A percentile compares a stretch with the other conserved stretches of the same genome.
Conservation (phyloP, 2,797 vertebrate genomes). For the Cuculus canorus region DNA sequence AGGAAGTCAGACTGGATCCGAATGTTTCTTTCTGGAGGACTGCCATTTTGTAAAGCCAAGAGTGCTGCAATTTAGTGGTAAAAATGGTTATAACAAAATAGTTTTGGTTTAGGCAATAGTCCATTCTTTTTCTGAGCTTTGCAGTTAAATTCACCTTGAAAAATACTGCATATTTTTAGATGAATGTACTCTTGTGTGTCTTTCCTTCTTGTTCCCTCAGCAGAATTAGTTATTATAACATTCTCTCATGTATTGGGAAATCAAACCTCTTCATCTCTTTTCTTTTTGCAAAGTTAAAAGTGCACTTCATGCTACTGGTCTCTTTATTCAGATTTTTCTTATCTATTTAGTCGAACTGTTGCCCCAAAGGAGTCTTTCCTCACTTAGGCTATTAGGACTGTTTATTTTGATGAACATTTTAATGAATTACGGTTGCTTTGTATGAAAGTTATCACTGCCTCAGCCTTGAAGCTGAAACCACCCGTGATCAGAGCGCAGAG, state of each 20-base stretch:
- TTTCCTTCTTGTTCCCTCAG: neutral
- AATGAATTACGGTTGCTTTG: fast-evolving
- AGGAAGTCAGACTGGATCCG: neutral
- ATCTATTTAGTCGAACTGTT: neutral
- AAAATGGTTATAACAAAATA: constrained; percentile 30
- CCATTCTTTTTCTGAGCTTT: constrained; percentile 10
- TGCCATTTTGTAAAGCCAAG: neutral
- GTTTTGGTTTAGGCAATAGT: neutral
- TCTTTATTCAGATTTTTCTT: neutral
- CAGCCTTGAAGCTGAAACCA: neutral
- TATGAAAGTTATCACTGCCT: neutral
- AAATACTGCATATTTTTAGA: constrained; percentile 12
- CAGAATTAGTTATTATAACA: neutral
- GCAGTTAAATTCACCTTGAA: constrained; percentile 44
- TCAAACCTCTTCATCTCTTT: constrained; percentile 7
- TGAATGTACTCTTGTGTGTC: neutral
- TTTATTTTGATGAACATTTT: neutral
- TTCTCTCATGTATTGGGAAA: neutral
- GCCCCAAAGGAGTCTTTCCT: neutral
- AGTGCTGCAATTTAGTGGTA: neutral
- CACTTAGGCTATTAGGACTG: neutral
- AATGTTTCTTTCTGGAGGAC: neutral
- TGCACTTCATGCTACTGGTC: neutral
- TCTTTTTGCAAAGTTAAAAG: neutral
- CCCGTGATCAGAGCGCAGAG: neutral